A percentile compares a stretch with the other conserved stretches of the same genome.
Conservation (phyloP, 2,113 vertebrate species). For the Diadophis punctatus region DNA sequence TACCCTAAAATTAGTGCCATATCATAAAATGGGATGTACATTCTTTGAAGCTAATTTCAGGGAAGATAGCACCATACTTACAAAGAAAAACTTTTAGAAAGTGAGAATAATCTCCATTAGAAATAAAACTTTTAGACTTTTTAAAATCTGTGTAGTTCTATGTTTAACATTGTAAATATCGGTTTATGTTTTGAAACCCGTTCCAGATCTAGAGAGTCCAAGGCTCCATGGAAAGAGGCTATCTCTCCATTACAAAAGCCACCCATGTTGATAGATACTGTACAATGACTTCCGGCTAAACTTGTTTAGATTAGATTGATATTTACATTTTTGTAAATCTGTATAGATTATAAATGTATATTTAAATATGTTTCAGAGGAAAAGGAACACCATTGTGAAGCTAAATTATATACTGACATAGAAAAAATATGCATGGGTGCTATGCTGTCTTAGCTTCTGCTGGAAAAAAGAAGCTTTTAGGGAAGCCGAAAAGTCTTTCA, state of each 20-base stretch:
- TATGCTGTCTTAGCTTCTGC: background rate
- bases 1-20: background rate
- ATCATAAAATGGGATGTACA: background rate
- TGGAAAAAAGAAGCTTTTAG: constrained; percentile 16
- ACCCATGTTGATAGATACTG: constrained; percentile 24
- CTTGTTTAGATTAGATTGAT: background rate
- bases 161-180: background rate
- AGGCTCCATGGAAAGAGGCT: background rate
- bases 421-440: background rate
- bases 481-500: constrained; percentile 14
- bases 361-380: constrained; percentile 32
- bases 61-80: background rate
- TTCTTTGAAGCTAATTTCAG: background rate
- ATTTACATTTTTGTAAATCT: constrained; percentile 14
- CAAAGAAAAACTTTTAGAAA: background rate
- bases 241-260: fast-evolving
- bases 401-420: background rate
- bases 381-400: background rate
- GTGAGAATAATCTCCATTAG: background rate
- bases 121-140: background rate
- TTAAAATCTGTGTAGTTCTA: background rate
- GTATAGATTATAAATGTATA: constrained; percentile 31
- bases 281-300: fast-evolving
- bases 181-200: background rate
- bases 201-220: background rate